Evolutionary conservation across 1,140 invertebrate species (phyloP).

Genomic region (Neodiprion lecontei): DNA sequence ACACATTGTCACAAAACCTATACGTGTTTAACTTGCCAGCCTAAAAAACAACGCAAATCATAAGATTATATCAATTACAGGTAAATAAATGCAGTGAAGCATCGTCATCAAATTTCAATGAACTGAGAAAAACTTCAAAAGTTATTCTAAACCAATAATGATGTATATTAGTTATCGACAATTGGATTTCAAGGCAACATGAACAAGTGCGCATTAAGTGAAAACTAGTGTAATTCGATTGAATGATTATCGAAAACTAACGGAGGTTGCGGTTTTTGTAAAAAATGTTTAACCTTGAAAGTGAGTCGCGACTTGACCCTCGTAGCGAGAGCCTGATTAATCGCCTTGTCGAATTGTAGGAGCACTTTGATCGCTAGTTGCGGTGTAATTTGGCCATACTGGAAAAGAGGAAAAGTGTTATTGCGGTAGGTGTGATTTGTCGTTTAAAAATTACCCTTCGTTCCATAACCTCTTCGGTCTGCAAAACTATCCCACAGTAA

Average conservation of each 20-base stretch:
- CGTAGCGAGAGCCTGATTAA: slow-evolving; percentile 92
- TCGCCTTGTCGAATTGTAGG: slow-evolving; percentile 96
- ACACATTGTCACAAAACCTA: slow-evolving; percentile 99
- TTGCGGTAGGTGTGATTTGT: not conserved
- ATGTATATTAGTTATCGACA: too few relatives aligned
- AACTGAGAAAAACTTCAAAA: too few relatives aligned
- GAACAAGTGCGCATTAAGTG: too few relatives aligned
- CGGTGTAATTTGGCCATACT: slow-evolving; percentile 96
- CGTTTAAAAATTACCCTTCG: not conserved
- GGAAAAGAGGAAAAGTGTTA: slow-evolving; percentile 58
- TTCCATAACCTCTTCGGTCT: not conserved
- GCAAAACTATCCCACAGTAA: slow-evolving; percentile 12
- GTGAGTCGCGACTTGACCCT: slow-evolving; percentile 91
- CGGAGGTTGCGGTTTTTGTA: not conserved
- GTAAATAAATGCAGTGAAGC: too few relatives aligned
- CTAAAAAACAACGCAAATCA: slow-evolving; percentile 57
- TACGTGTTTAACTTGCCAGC: slow-evolving; percentile 98
- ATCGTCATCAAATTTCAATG: too few relatives aligned
- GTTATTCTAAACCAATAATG: too few relatives aligned
- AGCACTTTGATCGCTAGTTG: slow-evolving; percentile 91
- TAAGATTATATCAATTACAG: slow-evolving; percentile 12
- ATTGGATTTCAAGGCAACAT: too few relatives aligned
- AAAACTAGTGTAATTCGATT: too few relatives aligned
- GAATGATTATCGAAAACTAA: too few relatives aligned
- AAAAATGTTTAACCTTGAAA: slow-evolving; percentile 75